Evolutionary conservation across 2,113 vertebrate genomes (phyloP).

Genomic region (Gallinago undulata): DNA sequence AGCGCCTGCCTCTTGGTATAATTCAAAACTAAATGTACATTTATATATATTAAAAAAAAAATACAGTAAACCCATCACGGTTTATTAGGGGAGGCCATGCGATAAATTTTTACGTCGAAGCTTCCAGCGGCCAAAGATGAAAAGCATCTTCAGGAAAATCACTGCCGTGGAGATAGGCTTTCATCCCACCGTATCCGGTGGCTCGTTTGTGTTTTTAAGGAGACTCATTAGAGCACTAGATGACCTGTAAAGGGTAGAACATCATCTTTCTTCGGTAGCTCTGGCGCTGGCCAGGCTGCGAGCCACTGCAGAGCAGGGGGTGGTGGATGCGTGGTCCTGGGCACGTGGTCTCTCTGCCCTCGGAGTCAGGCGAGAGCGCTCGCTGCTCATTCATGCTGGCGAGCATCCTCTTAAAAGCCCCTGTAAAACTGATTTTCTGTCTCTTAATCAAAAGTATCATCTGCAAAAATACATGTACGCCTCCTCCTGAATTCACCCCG

Average conservation of each 20-base stretch:
- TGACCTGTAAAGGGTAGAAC: slow-evolving; percentile 49
- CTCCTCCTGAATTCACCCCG: not conserved
- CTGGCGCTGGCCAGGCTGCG: not conserved
- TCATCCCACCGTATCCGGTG: not conserved
- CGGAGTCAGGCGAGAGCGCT: rapidly evolving
- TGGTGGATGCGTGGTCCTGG: rapidly evolving
- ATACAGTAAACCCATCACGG: slow-evolving; percentile 47
- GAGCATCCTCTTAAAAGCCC: not conserved
- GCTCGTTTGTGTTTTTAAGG: slow-evolving; percentile 27
- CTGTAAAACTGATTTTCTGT: not conserved
- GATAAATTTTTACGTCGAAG: slow-evolving; percentile 35
- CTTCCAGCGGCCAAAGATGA: slow-evolving; percentile 46
- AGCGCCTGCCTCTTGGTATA: slow-evolving; percentile 12
- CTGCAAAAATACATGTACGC: not conserved
- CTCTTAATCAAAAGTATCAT: not conserved
- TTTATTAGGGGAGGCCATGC: slow-evolving; percentile 36
- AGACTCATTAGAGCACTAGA: slow-evolving; percentile 30
- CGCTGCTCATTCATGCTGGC: not conserved
- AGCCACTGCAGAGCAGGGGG: not conserved
- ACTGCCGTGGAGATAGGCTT: slow-evolving; percentile 34
- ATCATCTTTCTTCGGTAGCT: not conserved
- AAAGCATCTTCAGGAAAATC: slow-evolving; percentile 15
- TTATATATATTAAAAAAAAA: slow-evolving; percentile 54
- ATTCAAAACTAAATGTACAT: slow-evolving; percentile 50
- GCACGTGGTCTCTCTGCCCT: not conserved